Base-by-base conservation (phyloP, 2,888 invertebrate genomes). In the Clusia tigrina region DNA sequence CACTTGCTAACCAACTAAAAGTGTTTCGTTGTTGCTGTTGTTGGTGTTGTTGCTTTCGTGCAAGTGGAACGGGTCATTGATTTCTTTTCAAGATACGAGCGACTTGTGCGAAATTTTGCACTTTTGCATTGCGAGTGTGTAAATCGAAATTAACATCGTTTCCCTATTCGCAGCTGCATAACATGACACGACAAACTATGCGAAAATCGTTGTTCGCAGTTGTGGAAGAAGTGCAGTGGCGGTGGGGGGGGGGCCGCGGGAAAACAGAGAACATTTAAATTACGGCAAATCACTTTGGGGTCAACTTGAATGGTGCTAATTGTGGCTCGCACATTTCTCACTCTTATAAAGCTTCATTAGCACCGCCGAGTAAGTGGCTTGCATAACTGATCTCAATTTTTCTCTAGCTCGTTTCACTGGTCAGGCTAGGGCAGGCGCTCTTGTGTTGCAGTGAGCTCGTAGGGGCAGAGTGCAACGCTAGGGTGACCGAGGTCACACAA, bases 141-240 rank as follows among this genome's bases (percentile, higher is more conserved):
- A 42, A 42, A 42, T 15, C n/a, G 10, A 42, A 42, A 42, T 42
- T 42, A 10, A 42, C 42, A 42, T 42, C 42, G n/a, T 42, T 42
- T 42, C n/a, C 12, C n/a, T 42, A n/a, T 42, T 15, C n/a, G n/a
- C n/a, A 42, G 10, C 6, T 42, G 42, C 9, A 42, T n/a, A 42
- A 42, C 10, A 42, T 10, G n/a, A 42, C 10, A 42, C 42, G n/a
- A 42, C 42, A 42, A 42, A 6, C 6, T n/a, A 42, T 32, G 32
- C 32, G n/a, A 42, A 42, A n/a, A 42, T n/a, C n/a, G 12, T 42
- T 42, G 42, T 42, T 42, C 32, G 32, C 32, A 32, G 6, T 32
- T 32, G 12, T 12, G 12, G 12, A 32, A 9, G 12, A 32, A 32
- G 6, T n/a, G n/a, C n/a, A n/a, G n/a, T n/a, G n/a, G n/a, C n/a